Conservation (phyloP, 1,140 invertebrate genomes). For the Cherax quadricarinatus region DNA sequence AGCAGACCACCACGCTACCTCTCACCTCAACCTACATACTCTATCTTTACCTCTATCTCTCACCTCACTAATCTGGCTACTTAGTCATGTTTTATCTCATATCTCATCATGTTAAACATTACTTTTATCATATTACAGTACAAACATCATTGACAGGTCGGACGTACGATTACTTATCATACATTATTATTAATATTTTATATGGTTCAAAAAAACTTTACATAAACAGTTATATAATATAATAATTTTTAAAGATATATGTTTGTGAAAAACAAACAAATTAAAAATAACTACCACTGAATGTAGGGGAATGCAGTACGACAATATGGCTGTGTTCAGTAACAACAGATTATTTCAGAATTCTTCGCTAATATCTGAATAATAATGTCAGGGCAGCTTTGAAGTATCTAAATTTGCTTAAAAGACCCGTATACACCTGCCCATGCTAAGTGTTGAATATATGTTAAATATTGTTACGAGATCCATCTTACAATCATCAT, state of each 20-base stretch:
- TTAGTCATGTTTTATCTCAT: neutral
- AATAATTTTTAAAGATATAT: neutral
- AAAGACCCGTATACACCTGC: too few species aligned
- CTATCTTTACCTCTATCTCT: too few species aligned
- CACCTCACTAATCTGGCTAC: too few species aligned
- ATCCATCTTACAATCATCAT: too few species aligned
- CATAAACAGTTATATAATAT: neutral
- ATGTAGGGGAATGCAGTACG: neutral
- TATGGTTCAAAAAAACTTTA: neutral
- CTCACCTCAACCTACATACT: neutral
- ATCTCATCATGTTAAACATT: neutral
- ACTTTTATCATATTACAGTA: neutral
- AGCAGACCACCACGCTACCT: constrained; percentile 1
- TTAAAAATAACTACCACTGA: neutral
- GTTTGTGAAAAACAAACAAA: neutral
- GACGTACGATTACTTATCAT: neutral
- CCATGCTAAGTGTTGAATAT: too few species aligned
- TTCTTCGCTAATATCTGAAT: too few species aligned
- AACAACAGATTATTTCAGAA: neutral
- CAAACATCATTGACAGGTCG: neutral
- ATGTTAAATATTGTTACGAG: too few species aligned
- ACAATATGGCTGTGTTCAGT: neutral
- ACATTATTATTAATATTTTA: neutral
- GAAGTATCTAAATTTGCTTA: too few species aligned
- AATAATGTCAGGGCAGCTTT: too few species aligned